Evolutionary conservation across 2,888 invertebrate species (phyloP), one percentile per base, ranked within the genome.

Genomic region (Agrilus cyanescens): DNA sequence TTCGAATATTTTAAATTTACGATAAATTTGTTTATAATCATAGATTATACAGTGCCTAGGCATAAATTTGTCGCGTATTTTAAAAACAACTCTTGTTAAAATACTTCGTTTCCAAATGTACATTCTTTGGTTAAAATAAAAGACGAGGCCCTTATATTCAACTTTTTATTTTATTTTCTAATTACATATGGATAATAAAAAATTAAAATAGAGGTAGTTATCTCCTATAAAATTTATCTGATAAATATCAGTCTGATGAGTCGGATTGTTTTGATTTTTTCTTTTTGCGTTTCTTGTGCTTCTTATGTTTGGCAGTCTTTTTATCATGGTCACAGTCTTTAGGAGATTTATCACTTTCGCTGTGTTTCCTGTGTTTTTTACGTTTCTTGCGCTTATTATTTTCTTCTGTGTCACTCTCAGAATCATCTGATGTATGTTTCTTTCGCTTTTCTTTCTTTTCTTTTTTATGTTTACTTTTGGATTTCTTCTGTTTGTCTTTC

Each of bases 401-500:
- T 10, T 25, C 25, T 34, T 53, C 50, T 14, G 57, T 54, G 18
- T 56, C 53, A 16, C 59, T 58, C 3, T 63, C 58, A 7, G 51
- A 52, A 14, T 60, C 55, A 32, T 53, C 47, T 31, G 53, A 49
- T 20, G 54, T 47, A 40, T 53, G 48, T 45, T 56, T 49, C 16
- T 46, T 44, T 48, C 59, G 54, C 44, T 58, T 63, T 37, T 60
- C 62, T 40, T 58, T 65, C 43, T 68, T 75, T 50, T 75, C 74
- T 34, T 74, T 73, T 50, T 75, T 75, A 32, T 69, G 70, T 50
- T 75, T 76, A 50, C 73, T 70, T 15, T 78, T 70, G n/a, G 71
- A 69, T 49, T 79, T 76, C 41, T 77, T 75, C 43, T 82, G 62
- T 58, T 85, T 85, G 53, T 79, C 78, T 44, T 75, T 72, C 1